Percentiles rank a stretch among this genome's conserved stretches.
Conservation (phyloP, 2,888 invertebrate genomes). For the Patella ulyssiponensis region DNA sequence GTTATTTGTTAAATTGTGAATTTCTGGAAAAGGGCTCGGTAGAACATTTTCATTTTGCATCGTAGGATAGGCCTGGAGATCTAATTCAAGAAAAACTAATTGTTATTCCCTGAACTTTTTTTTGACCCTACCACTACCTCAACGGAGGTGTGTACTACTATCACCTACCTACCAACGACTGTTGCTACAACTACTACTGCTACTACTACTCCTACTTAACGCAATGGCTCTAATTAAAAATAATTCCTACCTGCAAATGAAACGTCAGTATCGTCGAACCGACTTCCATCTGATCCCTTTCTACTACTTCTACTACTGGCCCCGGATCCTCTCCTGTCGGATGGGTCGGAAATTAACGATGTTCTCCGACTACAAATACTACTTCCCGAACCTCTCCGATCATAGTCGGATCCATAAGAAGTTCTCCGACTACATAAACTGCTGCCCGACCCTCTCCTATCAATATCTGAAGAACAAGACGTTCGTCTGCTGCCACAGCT, state of each 20-base stretch:
- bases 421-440: slow-evolving; percentile 62
- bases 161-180: no score
- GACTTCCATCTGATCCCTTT: slow-evolving; percentile 62
- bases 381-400: slow-evolving; percentile 60
- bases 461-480: slow-evolving; percentile 53
- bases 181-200: no score
- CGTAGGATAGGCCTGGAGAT: no score
- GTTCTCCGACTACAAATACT: slow-evolving; percentile 62
- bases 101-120: no score
- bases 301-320: slow-evolving; percentile 54
- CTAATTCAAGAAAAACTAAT: no score
- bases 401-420: slow-evolving; percentile 60
- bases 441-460: slow-evolving; percentile 60
- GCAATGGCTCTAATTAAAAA: not conserved
- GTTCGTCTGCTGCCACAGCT: slow-evolving; percentile 51
- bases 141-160: no score
- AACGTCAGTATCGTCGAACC: slow-evolving; percentile 62
- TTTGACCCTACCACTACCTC: no score
- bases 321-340: slow-evolving; percentile 59
- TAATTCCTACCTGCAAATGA: slow-evolving; percentile 54
- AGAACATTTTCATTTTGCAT: no score
- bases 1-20: no score
- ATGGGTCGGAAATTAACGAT: slow-evolving; percentile 61
- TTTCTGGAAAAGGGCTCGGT: no score
- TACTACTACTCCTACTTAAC: no score